phyloP scores from a whole-genome alignment of 2,888 invertebrate genomes.

The Nemapogon koenigi region DNA sequence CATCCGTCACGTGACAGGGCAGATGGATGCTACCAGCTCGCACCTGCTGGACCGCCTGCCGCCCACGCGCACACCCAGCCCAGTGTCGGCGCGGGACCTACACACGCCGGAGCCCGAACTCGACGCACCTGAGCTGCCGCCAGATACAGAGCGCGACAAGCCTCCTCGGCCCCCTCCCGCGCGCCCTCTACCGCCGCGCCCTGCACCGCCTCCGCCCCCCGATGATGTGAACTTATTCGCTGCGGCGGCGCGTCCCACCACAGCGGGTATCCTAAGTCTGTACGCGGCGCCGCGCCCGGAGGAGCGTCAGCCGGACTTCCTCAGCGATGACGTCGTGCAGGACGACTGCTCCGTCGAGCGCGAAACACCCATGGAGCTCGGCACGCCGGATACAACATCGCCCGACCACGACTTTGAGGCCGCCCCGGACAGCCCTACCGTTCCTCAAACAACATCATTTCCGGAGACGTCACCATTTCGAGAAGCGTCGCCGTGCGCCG shows the following conservation, averaged over 20 bases:
- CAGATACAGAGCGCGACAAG: constrained; percentile 22
- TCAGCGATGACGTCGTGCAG: constrained; percentile 63
- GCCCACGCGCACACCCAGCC: constrained; percentile 86
- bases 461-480: no score
- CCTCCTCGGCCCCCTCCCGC: constrained; percentile 50
- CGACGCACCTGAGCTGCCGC: constrained; percentile 50
- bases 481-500: no score
- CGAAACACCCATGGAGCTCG: constrained; percentile 16
- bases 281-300: constrained; percentile 54
- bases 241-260: constrained; percentile 64
- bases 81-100: constrained; percentile 80
- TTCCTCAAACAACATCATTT: no score
- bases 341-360: constrained; percentile 25
- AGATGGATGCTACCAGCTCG: constrained; percentile 87
- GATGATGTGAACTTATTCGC: constrained; percentile 65
- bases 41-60: constrained; percentile 83
- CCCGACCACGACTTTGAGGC: no score
- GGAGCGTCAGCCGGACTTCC: constrained; percentile 56
- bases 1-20: constrained; percentile 84
- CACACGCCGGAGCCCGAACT: constrained; percentile 88
- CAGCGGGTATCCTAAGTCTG: constrained; percentile 66
- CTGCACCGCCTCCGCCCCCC: constrained; percentile 31
- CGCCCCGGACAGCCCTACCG: no score
- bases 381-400: neutral
- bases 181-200: constrained; percentile 47